A percentile compares a stretch with the other conserved stretches of the same genome.
These are phyloP conservation scores for Barnardius zonarius DNA, from an alignment of 2,113 vertebrate genomes.

Conservation along the genomic window DNA sequence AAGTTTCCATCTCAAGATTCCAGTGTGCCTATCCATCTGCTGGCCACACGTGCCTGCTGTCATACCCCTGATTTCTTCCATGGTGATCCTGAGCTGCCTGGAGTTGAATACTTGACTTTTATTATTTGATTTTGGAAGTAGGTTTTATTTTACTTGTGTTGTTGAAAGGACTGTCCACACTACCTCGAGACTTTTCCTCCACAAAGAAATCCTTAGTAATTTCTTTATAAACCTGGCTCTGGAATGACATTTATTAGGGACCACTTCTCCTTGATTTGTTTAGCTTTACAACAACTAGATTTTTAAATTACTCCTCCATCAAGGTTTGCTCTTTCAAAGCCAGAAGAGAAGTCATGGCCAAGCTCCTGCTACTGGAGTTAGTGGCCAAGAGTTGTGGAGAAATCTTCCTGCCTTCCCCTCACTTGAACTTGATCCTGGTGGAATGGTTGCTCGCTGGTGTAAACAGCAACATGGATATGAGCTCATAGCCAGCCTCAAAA, in stretches of 20 bases:
- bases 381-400: not conserved
- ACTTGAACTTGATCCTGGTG: not conserved
- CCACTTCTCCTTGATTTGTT: not conserved
- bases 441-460: not conserved
- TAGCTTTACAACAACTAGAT: not conserved
- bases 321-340: not conserved
- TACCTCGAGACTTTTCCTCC: not conserved
- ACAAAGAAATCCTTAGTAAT: not conserved
- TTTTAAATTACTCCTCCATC: not conserved
- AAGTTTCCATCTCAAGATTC: not conserved
- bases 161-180: not conserved
- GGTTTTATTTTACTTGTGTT: not conserved
- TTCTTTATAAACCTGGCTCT: not conserved
- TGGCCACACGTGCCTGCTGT: too few relatives aligned
- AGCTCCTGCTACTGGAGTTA: not conserved
- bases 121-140: not conserved
- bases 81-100: not conserved
- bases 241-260: not conserved
- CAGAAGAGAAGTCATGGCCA: not conserved
- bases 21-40: not conserved
- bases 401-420: not conserved
- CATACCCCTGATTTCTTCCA: not conserved
- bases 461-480: conserved; percentile 20
- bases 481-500: not conserved
- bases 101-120: not conserved